phyloP scores from a whole-genome alignment of 2,113 vertebrate genomes.

The Lathamus discolor region DNA sequence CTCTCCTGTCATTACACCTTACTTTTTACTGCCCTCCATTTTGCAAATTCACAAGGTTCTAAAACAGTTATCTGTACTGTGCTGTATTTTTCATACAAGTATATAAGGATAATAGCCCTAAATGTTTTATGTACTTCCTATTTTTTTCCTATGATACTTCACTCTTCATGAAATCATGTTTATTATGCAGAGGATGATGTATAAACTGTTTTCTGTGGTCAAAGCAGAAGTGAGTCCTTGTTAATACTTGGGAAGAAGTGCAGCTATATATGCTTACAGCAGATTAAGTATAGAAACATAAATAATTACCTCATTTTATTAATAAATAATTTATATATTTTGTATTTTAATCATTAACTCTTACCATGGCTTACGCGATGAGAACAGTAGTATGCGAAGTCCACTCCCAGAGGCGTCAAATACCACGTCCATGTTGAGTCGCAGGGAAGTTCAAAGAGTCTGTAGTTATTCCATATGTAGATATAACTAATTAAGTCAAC shows the following conservation, averaged over 20 bases:
- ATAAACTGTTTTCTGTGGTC: neutral
- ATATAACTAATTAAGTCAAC: constrained; percentile 85
- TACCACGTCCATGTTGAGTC: constrained; percentile 91
- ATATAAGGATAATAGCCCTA: neutral
- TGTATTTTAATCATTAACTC: neutral
- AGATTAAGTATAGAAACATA: neutral
- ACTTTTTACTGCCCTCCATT: neutral
- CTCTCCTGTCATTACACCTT: neutral
- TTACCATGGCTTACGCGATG: constrained; percentile 89
- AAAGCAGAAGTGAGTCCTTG: neutral
- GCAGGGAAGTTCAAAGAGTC: constrained; percentile 84
- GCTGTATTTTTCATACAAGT: neutral
- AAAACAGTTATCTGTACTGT: neutral
- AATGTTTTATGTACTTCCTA: neutral
- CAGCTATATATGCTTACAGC: neutral
- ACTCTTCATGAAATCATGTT: neutral
- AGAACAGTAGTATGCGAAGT: constrained; percentile 91
- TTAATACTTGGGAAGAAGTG: neutral
- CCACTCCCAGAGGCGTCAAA: constrained; percentile 86
- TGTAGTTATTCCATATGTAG: constrained; percentile 87
- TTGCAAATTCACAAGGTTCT: neutral
- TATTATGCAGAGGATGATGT: neutral
- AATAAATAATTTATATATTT: neutral
- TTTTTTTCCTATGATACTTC: neutral
- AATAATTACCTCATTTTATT: neutral